Conservation (phyloP, 2,888 invertebrate genomes). For the Eupithecia subumbrata region DNA sequence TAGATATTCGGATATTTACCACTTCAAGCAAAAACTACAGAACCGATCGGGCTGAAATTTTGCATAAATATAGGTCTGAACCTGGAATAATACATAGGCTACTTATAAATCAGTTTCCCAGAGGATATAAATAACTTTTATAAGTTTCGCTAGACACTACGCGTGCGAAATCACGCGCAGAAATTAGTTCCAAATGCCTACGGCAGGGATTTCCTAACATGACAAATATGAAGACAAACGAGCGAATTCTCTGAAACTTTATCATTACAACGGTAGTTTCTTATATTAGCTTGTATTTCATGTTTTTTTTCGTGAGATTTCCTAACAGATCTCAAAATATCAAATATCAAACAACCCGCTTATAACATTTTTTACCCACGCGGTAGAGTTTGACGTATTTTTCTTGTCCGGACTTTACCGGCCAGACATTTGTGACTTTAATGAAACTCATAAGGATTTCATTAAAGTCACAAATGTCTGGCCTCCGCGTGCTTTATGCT, state of each 20-base stretch:
- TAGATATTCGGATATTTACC: too few species aligned
- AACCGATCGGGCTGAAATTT: background rate
- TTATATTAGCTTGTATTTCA: constrained; percentile 7
- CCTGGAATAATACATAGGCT: too few species aligned
- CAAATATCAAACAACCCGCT: constrained; percentile 39
- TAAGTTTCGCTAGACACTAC: background rate
- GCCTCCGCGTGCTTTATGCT: too few species aligned
- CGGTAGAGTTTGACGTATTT: constrained; percentile 14
- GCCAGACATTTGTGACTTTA: background rate
- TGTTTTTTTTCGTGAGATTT: constrained; percentile 25
- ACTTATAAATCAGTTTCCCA: background rate
- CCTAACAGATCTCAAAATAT: constrained; percentile 31
- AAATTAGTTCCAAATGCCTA: background rate
- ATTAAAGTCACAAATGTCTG: too few species aligned
- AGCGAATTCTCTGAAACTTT: constrained; percentile 5
- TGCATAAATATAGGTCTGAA: background rate
- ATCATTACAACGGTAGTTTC: constrained; percentile 5
- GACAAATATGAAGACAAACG: background rate
- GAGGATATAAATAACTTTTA: background rate
- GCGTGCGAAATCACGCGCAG: background rate
- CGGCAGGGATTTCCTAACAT: background rate
- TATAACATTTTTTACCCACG: constrained; percentile 35
- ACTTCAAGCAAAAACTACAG: too few species aligned
- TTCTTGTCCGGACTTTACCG: background rate
- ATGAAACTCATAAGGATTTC: too few species aligned